A percentile compares a stretch with the other conserved stretches of the same genome.
Conservation (phyloP, 2,888 invertebrate species). For the Apamea epomidion region DNA sequence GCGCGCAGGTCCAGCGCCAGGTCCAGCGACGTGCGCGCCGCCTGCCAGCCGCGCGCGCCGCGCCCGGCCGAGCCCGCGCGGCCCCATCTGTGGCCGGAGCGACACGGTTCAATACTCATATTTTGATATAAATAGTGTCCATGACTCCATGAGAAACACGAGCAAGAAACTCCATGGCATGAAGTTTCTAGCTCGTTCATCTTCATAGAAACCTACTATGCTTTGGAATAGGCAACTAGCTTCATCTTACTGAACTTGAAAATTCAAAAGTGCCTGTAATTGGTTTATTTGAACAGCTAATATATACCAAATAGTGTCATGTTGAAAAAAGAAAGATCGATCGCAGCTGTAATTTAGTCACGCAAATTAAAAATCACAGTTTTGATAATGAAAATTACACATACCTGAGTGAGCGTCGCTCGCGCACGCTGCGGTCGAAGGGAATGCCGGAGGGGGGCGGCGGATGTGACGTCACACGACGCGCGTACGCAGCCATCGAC, state of each 20-base stretch:
- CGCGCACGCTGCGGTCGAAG: constrained; percentile 97
- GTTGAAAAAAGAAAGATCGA: too few relatives aligned
- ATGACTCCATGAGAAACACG: too few relatives aligned
- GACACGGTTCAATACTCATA: background rate
- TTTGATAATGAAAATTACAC: background rate
- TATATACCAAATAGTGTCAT: too few relatives aligned
- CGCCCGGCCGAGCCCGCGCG: constrained; percentile 55
- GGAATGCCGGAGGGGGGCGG: constrained; percentile 91
- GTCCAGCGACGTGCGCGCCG: constrained; percentile 96
- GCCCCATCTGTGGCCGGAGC: constrained; percentile 78
- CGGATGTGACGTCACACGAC: constrained; percentile 81
- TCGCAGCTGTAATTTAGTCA: too few relatives aligned
- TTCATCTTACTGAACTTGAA: background rate
- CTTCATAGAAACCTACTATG: background rate
- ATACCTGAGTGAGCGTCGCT: constrained; percentile 96
- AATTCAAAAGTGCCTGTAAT: background rate
- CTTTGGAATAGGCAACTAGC: background rate
- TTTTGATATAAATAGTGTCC: background rate
- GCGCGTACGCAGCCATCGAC: constrained; percentile 96
- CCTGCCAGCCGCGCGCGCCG: constrained; percentile 23
- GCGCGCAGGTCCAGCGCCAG: constrained; percentile 97
- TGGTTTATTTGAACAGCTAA: background rate
- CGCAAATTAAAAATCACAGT: too few relatives aligned
- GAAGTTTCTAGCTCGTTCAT: background rate
- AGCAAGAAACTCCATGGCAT: too few relatives aligned